Conservation (phyloP, 2,797 vertebrate species). For the Pelobates cultripes region DNA sequence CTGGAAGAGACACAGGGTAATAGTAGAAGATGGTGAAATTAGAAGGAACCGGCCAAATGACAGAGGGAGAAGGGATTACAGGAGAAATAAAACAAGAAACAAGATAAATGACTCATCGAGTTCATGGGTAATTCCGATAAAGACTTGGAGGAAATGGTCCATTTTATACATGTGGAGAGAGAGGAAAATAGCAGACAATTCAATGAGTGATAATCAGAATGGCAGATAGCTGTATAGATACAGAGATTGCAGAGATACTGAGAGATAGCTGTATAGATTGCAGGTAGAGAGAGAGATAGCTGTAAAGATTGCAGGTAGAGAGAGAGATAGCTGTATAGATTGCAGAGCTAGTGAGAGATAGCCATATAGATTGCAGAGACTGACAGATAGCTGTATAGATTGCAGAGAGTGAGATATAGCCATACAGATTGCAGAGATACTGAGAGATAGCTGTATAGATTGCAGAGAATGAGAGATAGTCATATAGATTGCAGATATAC, state of each 20-base stretch:
- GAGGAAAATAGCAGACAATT: constrained; percentile 11
- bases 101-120: constrained; percentile 20
- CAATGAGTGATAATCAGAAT: not conserved
- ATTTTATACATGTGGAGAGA: constrained; percentile 27
- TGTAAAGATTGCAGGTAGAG: not conserved
- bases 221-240: not conserved
- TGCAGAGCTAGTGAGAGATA: not conserved
- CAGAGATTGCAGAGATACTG: not conserved
- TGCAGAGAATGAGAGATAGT: not conserved
- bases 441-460: not conserved
- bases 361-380: not conserved
- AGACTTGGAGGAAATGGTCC: constrained; percentile 17
- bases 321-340: not conserved
- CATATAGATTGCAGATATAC: not conserved
- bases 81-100: constrained; percentile 9
- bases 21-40: not conserved
- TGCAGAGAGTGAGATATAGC: not conserved
- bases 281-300: not conserved
- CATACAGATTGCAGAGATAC: not conserved
- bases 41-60: constrained; percentile 2
- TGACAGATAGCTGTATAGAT: not conserved
- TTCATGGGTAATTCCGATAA: constrained; percentile 26
- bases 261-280: not conserved
- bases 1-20: not conserved
- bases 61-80: constrained; percentile 4